Evolutionary conservation across 2,888 invertebrate genomes (phyloP).

Genomic region (Cataglyphis rosenhaueri): DNA sequence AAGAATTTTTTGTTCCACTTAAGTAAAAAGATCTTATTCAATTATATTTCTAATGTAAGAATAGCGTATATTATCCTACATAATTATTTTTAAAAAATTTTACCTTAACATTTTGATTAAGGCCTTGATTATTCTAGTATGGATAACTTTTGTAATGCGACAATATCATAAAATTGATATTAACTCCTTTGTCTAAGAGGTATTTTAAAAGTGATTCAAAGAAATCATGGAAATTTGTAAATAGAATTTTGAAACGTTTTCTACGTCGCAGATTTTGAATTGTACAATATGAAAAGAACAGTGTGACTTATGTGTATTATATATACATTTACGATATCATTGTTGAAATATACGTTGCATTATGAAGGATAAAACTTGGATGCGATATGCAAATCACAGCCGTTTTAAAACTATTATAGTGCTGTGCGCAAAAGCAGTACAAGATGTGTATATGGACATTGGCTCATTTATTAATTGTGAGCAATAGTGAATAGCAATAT

Average conservation of each 20-base stretch:
- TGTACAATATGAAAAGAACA: constrained; percentile 28
- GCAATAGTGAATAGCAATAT: constrained; percentile 48
- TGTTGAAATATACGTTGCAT: not conserved
- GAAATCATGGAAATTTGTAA: constrained; percentile 35
- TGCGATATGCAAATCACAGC: not conserved
- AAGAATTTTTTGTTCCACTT: constrained; percentile 10
- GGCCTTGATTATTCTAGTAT: constrained; percentile 11
- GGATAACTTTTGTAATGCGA: constrained; percentile 24
- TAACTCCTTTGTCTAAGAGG: not conserved
- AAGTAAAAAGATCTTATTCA: constrained; percentile 16
- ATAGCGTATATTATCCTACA: not conserved
- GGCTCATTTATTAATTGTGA: constrained; percentile 35
- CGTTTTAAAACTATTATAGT: not conserved
- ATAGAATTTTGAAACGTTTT: constrained; percentile 33
- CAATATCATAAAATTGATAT: constrained; percentile 21
- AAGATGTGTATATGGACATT: not conserved
- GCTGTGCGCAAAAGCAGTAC: not conserved
- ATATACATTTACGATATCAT: constrained; percentile 11
- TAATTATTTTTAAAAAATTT: constrained; percentile 25
- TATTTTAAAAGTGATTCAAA: constrained; percentile 1
- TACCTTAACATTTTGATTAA: not conserved
- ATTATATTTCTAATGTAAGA: not conserved
- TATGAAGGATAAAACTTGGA: not conserved
- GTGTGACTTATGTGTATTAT: constrained; percentile 21
- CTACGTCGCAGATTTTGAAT: constrained; percentile 33